phyloP scores from a whole-genome alignment of 2,113 vertebrate species.

The Caranx ignobilis region DNA sequence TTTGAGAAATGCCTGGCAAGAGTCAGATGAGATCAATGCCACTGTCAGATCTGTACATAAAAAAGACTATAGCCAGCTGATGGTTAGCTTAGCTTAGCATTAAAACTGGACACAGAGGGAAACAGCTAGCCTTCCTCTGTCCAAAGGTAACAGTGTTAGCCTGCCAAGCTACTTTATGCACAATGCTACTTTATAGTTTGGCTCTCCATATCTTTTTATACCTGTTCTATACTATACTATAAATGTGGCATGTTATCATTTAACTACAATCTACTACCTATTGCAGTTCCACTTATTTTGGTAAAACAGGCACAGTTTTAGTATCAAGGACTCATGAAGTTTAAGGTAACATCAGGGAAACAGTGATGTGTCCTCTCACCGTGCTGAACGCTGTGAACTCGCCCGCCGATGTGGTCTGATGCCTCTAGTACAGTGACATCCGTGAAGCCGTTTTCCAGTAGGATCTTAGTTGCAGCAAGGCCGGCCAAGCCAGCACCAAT shows the following conservation, averaged over 20 bases:
- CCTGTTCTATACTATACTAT: background rate
- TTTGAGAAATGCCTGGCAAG: background rate
- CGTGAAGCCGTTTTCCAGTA: slow-evolving; percentile 94
- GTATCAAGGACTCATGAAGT: background rate
- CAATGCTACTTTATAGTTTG: too few relatives aligned
- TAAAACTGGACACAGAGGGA: too few relatives aligned
- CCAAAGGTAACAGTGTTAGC: too few relatives aligned
- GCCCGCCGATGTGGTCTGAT: slow-evolving; percentile 93
- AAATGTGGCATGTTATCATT: background rate
- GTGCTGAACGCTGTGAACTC: slow-evolving; percentile 93
- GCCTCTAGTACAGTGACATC: slow-evolving; percentile 97
- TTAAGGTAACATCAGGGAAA: background rate
- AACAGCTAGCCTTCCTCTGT: too few relatives aligned
- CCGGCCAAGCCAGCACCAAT: slow-evolving; percentile 97
- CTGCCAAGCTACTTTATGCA: too few relatives aligned
- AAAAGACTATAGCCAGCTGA: too few relatives aligned
- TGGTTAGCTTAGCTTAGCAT: too few relatives aligned
- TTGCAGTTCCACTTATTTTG: background rate
- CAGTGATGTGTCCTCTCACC: slow-evolving; percentile 82
- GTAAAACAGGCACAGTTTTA: background rate
- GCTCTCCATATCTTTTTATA: too few relatives aligned
- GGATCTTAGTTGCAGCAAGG: slow-evolving; percentile 92
- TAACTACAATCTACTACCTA: background rate
- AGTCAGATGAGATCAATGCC: background rate
- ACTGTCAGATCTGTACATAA: background rate